phyloP scores from a whole-genome alignment of 2,888 invertebrate genomes.

The Caenorhabditis auriculariae region DNA sequence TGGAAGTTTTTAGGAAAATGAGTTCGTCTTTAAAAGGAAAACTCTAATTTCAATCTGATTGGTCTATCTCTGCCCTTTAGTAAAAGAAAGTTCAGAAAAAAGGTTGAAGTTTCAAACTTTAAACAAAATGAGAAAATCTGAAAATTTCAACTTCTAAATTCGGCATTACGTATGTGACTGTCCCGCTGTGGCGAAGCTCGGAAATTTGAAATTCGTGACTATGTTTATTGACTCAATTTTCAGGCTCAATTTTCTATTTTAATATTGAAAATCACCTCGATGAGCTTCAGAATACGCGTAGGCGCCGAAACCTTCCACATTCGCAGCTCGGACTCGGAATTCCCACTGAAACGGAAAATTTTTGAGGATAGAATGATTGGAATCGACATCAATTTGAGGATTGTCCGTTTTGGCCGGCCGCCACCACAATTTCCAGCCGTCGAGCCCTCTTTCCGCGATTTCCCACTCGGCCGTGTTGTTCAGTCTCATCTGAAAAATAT shows the following conservation, averaged over 20 bases:
- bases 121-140: too few relatives aligned
- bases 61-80: too few relatives aligned
- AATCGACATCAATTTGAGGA: slow-evolving; percentile 8
- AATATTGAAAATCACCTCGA: slow-evolving; percentile 7
- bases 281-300: slow-evolving; percentile 44
- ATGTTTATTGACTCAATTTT: too few relatives aligned
- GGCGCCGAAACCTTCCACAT: slow-evolving; percentile 60
- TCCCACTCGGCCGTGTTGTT: slow-evolving; percentile 61
- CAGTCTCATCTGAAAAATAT: slow-evolving; percentile 28
- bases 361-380: not conserved
- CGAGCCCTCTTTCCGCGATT: slow-evolving; percentile 59
- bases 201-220: too few relatives aligned
- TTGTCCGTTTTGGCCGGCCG: slow-evolving; percentile 40
- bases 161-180: too few relatives aligned
- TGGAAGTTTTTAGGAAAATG: too few relatives aligned
- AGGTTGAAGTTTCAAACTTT: too few relatives aligned
- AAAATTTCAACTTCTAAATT: too few relatives aligned
- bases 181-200: too few relatives aligned
- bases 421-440: slow-evolving; percentile 52
- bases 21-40: too few relatives aligned
- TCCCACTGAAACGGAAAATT: slow-evolving; percentile 20
- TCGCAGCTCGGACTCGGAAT: slow-evolving; percentile 60
- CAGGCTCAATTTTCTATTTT: slow-evolving; percentile 2
- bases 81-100: too few relatives aligned
- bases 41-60: too few relatives aligned